Conservation (phyloP, 2,888 invertebrate species). For the Eucera pruinosa region DNA sequence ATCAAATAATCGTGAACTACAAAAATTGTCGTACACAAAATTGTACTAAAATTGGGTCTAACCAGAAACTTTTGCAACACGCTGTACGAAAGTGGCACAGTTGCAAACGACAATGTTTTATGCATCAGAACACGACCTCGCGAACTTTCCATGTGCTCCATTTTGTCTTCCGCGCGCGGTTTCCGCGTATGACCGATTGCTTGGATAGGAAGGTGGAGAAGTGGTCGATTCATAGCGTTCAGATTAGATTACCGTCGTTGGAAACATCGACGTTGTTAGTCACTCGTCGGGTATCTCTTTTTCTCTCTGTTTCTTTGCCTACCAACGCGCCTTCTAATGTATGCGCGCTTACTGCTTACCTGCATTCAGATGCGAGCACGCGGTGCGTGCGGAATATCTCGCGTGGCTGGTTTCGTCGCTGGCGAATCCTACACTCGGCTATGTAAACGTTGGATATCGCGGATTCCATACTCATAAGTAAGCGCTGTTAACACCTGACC, state of each 20-base stretch:
- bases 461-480: constrained; percentile 56
- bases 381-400: constrained; percentile 51
- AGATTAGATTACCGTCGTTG: constrained; percentile 58
- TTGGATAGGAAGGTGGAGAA: neutral
- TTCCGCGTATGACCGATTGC: constrained; percentile 3
- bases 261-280: constrained; percentile 48
- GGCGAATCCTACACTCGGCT: constrained; percentile 50
- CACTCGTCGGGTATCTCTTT: constrained; percentile 43
- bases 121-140: neutral
- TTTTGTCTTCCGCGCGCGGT: neutral
- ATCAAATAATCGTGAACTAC: too few relatives aligned
- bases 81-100: too few relatives aligned
- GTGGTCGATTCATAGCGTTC: constrained; percentile 15
- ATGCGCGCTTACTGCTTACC: constrained; percentile 47
- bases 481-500: constrained; percentile 58
- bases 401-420: constrained; percentile 39
- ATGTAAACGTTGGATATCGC: constrained; percentile 48
- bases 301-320: constrained; percentile 16
- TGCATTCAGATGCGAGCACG: constrained; percentile 53
- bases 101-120: too few relatives aligned
- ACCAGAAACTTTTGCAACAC: too few relatives aligned
- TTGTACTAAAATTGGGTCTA: too few relatives aligned
- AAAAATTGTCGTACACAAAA: too few relatives aligned
- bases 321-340: constrained; percentile 52
- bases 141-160: neutral